Base-by-base conservation (phyloP, 2,113 vertebrate genomes). In the Hiodon alosoides region DNA sequence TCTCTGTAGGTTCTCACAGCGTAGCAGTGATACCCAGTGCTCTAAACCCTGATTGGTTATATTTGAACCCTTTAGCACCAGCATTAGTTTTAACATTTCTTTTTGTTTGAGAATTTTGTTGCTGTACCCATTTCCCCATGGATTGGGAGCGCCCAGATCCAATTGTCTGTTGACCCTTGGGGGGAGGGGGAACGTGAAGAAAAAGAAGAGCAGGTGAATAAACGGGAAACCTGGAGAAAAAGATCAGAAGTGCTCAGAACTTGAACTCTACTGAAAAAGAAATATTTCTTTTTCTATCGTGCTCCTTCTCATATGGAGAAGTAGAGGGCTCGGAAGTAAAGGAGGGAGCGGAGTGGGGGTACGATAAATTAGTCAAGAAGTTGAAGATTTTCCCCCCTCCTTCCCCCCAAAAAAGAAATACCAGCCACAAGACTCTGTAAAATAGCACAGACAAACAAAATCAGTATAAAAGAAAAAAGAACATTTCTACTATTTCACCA, bases 151-250 rank as follows among this genome's bases (percentile, higher is more conserved):
- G 62, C 71, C 70, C 79, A 16, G 74, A 82, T 81, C 83, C 77
- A 65, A 76, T 58, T 69, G 77, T 78, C 83, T 82, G 80, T 84
- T 90, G 86, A 91, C 84, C 86, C 86, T 76, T 81, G 78, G 86
- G 87, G 74, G 79, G 82, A 88, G 87, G 89, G 87, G 87, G 84
- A 84, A 82, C 75, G 31, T 31, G 31, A 31, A 82, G 83, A 82
- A 77, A 76, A 46, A 85, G 83, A 13, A 14, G 31, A 9, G 48
- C 68, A 47, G 46, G 55, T 60, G 4, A 72, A 50, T 87, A 84
- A 64, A 16, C 3, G 65, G 74, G 61, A n/a, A 70, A 74, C 53
- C 73, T 71, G 57, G 57, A 58, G 46, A 67, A 8, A 8, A 60
- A 60, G 14, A 76, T 52, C 77, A 80, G 75, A 82, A 62, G 84